phyloP scores from a whole-genome alignment of 2,797 vertebrate species.

The Brachymystax lenok region DNA sequence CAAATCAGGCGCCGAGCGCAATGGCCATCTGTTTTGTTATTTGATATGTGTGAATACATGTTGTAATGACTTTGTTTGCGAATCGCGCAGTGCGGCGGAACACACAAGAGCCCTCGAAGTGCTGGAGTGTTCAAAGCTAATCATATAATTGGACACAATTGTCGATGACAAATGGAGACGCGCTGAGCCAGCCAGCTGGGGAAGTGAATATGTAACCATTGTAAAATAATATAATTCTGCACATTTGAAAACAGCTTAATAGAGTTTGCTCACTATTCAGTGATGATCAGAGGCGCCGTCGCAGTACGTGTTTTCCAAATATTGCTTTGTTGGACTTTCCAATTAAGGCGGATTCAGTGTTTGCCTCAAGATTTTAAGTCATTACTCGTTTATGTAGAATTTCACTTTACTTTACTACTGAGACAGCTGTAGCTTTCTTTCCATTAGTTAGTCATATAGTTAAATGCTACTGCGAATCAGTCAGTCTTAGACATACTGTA shows the following conservation, averaged over 20 bases:
- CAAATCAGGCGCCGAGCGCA: constrained; percentile 95
- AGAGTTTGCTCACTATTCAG: constrained; percentile 86
- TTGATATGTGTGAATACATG: constrained; percentile 99
- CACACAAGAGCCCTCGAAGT: constrained; percentile 99
- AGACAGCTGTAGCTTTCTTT: no score
- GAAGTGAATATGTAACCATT: constrained; percentile 99
- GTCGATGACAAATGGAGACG: constrained; percentile 99
- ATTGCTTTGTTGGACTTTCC: background rate
- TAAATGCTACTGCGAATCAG: background rate
- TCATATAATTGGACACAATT: constrained; percentile 99
- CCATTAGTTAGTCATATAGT: no score
- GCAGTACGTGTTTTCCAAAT: constrained; percentile 69
- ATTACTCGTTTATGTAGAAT: no score
- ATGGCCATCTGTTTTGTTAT: constrained; percentile 99
- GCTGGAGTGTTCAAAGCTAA: constrained; percentile 99
- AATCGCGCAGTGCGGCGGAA: constrained; percentile 92
- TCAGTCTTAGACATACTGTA: background rate
- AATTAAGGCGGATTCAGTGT: no score
- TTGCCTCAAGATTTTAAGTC: no score
- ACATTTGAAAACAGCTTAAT: constrained; percentile 99
- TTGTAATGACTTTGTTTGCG: constrained; percentile 99
- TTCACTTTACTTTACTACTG: no score
- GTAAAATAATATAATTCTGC: constrained; percentile 99
- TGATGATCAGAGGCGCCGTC: constrained; percentile 74
- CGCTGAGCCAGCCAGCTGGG: constrained; percentile 99